Evolutionary conservation across 2,113 vertebrate genomes (phyloP), one percentile per base, ranked within the genome.

Genomic region (Ailurus styani): DNA sequence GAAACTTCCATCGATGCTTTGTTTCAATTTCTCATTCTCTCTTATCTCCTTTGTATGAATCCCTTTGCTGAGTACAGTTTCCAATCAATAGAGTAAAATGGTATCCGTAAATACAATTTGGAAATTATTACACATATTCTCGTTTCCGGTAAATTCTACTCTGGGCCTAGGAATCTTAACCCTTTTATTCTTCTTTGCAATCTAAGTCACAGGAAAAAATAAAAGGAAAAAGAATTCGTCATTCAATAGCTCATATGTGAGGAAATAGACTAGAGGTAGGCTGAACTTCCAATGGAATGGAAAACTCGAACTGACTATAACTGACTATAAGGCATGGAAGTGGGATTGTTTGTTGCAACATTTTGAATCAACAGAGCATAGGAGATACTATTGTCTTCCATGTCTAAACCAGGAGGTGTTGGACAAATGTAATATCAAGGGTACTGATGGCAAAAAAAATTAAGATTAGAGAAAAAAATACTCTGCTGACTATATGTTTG

Each of bases 61-160:
- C 89, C 82, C 45, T 93, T 88, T 96, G 79, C 82, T 60, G 90
- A 96, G 81, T 92, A 7, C 93, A 66, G 55, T 95, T 97, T 98
- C 37, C 47, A 70, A 79, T 86, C 29, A 85, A 88, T 66, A 77
- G 64, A 23, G 18, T 97, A 84, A 97, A 77, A 96, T 60, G 75
- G 73, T 96, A 85, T 94, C 95, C 3, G 81, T 96, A 98, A 97
- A 50, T 75, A 96, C 37, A 96, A 50, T 96, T 97, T 92, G 85
- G 87, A 97, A 97, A 96, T 96, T 96, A 95, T 96, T 96, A 88
- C 60, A 94, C 85, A 84, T 86, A 86, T 88, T 84, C 70, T 94
- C 75, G 75, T 97, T 98, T 98, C 97, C 64, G 52, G 97, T 96
- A 97, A 98, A 88, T 84, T 95, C 79, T 73, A 78, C 90, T 95